A percentile compares a stretch with the other conserved stretches of the same genome.
phyloP scores from a whole-genome alignment of 2,888 invertebrate genomes.

The Dasysyrphus tricinctus region DNA sequence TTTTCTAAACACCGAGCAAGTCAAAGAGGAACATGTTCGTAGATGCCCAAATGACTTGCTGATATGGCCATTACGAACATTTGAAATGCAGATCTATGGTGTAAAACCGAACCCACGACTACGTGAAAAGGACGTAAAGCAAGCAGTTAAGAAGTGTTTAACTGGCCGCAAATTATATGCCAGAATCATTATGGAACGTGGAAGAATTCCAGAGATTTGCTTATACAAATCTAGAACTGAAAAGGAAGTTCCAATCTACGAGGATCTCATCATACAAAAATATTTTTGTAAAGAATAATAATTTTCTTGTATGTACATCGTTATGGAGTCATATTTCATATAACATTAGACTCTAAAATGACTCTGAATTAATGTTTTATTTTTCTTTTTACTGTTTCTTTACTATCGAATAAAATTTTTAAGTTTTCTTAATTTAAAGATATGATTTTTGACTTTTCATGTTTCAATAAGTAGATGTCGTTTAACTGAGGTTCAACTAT shows the following conservation, averaged over 20 bases:
- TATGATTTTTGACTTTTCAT: neutral
- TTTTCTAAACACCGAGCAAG: constrained; percentile 87
- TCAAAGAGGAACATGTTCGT: constrained; percentile 84
- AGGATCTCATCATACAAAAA: constrained; percentile 56
- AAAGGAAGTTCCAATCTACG: constrained; percentile 41
- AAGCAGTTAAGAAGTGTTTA: constrained; percentile 77
- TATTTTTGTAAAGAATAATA: constrained; percentile 46
- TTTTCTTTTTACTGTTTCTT: constrained; percentile 17
- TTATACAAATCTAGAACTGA: constrained; percentile 47
- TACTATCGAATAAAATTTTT: constrained; percentile 43
- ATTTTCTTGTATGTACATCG: neutral
- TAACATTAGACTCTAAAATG: neutral
- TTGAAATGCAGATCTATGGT: constrained; percentile 84
- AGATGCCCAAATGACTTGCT: constrained; percentile 85
- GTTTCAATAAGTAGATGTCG: no score
- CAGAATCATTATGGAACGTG: constrained; percentile 74
- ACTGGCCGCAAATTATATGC: constrained; percentile 76
- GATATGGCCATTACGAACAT: constrained; percentile 84
- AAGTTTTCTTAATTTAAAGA: constrained; percentile 34
- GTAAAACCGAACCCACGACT: constrained; percentile 81
- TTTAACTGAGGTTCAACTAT: no score
- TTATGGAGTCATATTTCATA: neutral
- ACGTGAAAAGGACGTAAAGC: constrained; percentile 80
- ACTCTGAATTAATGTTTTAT: constrained; percentile 27
- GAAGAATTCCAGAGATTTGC: constrained; percentile 43